Conservation (phyloP, 1,140 invertebrate genomes). For the Trissolcus basalis region DNA sequence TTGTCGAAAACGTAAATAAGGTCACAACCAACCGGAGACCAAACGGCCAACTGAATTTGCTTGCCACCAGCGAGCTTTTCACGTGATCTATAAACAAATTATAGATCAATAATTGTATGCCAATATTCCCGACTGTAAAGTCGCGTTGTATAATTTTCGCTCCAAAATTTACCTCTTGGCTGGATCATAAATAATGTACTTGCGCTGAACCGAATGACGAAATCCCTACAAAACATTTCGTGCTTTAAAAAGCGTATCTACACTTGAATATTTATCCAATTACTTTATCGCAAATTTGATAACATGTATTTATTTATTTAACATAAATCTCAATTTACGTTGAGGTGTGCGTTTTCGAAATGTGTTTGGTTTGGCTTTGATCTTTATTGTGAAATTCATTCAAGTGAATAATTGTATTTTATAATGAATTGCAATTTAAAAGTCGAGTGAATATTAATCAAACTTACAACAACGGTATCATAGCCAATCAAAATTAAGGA, state of each 20-base stretch:
- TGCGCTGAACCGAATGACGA: constrained; percentile 79
- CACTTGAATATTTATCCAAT: too few relatives aligned
- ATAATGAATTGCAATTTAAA: too few relatives aligned
- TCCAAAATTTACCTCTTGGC: constrained; percentile 72
- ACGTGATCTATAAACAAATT: constrained; percentile 66
- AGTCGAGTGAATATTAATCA: constrained; percentile 6
- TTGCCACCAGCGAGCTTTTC: constrained; percentile 73
- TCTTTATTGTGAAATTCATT: too few relatives aligned
- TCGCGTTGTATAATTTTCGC: constrained; percentile 1
- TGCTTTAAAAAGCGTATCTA: too few relatives aligned
- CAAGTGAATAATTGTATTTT: too few relatives aligned
- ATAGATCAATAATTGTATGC: too few relatives aligned
- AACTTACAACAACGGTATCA: constrained; percentile 41
- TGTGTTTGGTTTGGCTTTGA: too few relatives aligned
- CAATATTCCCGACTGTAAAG: too few relatives aligned
- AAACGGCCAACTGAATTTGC: constrained; percentile 77
- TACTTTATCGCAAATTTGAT: too few relatives aligned
- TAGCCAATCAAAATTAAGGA: constrained; percentile 52
- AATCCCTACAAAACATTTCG: constrained; percentile 77
- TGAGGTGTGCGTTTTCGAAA: too few relatives aligned
- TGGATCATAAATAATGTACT: constrained; percentile 78
- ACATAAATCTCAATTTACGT: too few relatives aligned
- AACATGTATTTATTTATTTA: too few relatives aligned
- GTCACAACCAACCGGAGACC: constrained; percentile 79
- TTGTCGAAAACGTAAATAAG: constrained; percentile 86